Evolutionary conservation across 2,797 vertebrate species (phyloP).

Genomic region (Eremophila alpestris): DNA sequence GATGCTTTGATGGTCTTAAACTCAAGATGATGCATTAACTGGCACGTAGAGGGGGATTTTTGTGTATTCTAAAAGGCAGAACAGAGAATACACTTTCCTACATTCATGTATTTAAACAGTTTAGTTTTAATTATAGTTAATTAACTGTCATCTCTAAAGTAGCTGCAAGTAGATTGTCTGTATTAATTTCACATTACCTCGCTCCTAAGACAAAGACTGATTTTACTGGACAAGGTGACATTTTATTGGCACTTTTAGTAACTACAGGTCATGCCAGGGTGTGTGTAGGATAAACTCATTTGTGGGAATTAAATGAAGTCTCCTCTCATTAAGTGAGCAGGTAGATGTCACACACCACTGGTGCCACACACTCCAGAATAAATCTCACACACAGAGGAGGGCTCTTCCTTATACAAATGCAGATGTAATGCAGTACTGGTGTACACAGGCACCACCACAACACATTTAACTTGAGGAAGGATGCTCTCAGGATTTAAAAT

Average conservation of each 20-base stretch:
- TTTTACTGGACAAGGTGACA: constrained; percentile 4
- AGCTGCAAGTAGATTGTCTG: neutral
- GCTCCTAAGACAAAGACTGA: neutral
- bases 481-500: neutral
- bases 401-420: constrained; percentile 39
- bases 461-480: neutral
- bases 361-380: neutral
- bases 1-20: constrained; percentile 22
- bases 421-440: constrained; percentile 43
- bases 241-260: neutral
- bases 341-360: neutral
- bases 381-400: neutral
- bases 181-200: neutral
- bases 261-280: neutral
- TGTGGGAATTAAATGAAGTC: constrained; percentile 1
- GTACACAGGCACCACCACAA: neutral
- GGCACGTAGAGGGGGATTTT: neutral
- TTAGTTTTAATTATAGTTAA: constrained; percentile 41
- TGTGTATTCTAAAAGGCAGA: neutral
- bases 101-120: neutral
- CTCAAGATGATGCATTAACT: neutral
- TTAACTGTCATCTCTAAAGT: constrained; percentile 13
- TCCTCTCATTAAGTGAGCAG: neutral
- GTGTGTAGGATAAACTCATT: neutral
- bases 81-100: neutral